Evolutionary conservation across 2,797 vertebrate species (phyloP).

Genomic region (Hypotaenidia okinawae): DNA sequence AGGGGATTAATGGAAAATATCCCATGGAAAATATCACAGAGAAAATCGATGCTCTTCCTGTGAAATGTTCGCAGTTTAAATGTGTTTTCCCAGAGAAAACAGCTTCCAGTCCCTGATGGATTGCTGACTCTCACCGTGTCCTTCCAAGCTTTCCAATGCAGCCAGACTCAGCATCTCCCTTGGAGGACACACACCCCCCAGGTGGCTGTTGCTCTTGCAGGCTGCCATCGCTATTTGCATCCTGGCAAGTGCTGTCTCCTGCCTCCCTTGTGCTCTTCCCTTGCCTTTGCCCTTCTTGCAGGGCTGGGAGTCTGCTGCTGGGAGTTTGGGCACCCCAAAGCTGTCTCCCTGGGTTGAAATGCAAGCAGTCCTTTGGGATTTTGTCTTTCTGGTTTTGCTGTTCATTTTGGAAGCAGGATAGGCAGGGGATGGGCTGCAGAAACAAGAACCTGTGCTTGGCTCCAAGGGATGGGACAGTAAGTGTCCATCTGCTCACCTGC

Average conservation of each 20-base stretch:
- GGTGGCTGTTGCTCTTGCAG: not conserved
- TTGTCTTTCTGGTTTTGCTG: not conserved
- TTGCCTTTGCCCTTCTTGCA: not conserved
- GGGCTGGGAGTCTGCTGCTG: not conserved
- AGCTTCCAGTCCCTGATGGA: not conserved
- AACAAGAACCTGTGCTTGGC: not conserved
- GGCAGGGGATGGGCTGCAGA: not conserved
- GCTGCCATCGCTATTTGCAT: rapidly evolving
- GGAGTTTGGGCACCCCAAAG: not conserved
- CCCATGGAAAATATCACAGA: not conserved
- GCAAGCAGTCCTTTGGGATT: not conserved
- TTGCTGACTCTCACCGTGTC: not conserved
- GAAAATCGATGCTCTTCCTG: not conserved
- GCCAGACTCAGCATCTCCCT: not conserved
- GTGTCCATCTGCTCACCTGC: not conserved
- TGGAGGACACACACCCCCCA: not conserved
- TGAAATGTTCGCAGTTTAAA: not conserved
- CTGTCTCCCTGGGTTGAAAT: not conserved
- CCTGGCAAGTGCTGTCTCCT: not conserved
- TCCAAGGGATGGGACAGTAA: not conserved
- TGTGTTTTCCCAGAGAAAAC: not conserved
- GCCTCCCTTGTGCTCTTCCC: not conserved
- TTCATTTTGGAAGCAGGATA: rapidly evolving
- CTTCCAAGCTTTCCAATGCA: rapidly evolving
- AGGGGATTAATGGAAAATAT: not conserved